phyloP scores from a whole-genome alignment of 2,888 invertebrate species.

The Idaea aversata region DNA sequence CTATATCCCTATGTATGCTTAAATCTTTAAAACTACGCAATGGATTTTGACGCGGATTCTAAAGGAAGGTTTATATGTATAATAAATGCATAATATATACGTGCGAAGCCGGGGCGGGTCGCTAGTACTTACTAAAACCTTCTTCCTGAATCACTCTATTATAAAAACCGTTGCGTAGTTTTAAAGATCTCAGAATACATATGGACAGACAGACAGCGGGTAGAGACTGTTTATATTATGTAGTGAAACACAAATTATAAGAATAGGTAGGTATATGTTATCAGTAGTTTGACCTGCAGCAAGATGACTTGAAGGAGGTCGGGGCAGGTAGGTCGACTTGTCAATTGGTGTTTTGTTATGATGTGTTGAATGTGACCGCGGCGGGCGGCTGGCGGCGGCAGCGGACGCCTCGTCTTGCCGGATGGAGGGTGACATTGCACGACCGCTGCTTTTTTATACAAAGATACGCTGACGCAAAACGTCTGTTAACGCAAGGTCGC shows the following conservation, averaged over 20 bases:
- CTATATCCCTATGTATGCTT: no score
- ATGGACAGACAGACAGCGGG: no score
- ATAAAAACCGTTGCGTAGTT: no score
- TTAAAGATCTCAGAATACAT: no score
- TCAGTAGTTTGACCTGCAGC: conserved; percentile 31
- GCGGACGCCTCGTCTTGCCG: conserved; percentile 58
- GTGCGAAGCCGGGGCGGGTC: no score
- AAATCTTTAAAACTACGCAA: no score
- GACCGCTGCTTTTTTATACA: conserved; percentile 68
- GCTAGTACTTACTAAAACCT: no score
- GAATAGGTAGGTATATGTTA: conserved; percentile 30
- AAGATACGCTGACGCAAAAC: conserved; percentile 62
- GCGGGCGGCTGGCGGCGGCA: conserved; percentile 27
- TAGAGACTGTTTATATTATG: no score
- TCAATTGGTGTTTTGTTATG: conserved; percentile 57
- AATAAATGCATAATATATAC: no score
- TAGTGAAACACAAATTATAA: not conserved
- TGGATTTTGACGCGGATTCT: no score
- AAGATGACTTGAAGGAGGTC: conserved; percentile 44
- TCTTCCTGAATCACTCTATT: no score
- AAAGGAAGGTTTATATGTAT: no score
- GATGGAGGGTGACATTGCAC: conserved; percentile 72
- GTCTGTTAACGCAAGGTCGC: conserved; percentile 59
- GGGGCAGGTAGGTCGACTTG: conserved; percentile 54
- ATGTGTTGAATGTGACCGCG: conserved; percentile 54